Percentiles rank a stretch among this genome's conserved stretches.
These are phyloP conservation scores for Pristiophorus japonicus DNA, from an alignment of 2,113 vertebrate species.

Conservation along the genomic window DNA sequence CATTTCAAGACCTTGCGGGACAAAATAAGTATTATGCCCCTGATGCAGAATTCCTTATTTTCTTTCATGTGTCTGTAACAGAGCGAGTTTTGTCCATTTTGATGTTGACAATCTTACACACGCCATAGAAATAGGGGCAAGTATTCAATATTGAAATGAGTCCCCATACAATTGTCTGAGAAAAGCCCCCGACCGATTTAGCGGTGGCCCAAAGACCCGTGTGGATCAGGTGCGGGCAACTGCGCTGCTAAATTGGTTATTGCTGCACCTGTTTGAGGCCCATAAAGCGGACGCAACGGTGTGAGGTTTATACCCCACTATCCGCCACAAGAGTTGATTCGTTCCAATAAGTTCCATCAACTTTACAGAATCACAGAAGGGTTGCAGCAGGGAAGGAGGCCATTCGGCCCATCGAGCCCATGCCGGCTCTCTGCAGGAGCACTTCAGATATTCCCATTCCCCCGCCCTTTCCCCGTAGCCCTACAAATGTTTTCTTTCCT, in stretches of 20 bases:
- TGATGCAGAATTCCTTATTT: not conserved
- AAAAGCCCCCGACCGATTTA: too few relatives aligned
- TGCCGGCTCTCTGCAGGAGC: too few relatives aligned
- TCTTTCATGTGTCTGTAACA: not conserved
- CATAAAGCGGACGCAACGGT: not conserved
- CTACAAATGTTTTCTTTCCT: too few relatives aligned
- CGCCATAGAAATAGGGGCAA: not conserved
- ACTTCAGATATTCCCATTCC: too few relatives aligned
- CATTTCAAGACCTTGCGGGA: not conserved
- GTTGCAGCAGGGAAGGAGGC: too few relatives aligned
- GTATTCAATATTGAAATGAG: not conserved
- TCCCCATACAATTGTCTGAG: not conserved
- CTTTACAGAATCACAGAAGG: not conserved
- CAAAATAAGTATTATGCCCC: not conserved
- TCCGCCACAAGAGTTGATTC: not conserved
- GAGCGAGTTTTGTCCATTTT: not conserved
- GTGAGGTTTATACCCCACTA: not conserved
- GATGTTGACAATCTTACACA: not conserved
- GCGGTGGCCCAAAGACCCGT: not conserved
- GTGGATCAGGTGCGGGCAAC: not conserved
- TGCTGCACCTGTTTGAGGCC: not conserved
- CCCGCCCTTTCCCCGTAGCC: too few relatives aligned
- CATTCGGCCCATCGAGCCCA: too few relatives aligned
- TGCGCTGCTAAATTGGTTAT: not conserved
- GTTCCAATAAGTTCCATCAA: not conserved